A percentile compares a stretch with the other conserved stretches of the same genome.
phyloP scores from a whole-genome alignment of 2,113 vertebrate genomes.

The Campylorhamphus procurvoides region DNA sequence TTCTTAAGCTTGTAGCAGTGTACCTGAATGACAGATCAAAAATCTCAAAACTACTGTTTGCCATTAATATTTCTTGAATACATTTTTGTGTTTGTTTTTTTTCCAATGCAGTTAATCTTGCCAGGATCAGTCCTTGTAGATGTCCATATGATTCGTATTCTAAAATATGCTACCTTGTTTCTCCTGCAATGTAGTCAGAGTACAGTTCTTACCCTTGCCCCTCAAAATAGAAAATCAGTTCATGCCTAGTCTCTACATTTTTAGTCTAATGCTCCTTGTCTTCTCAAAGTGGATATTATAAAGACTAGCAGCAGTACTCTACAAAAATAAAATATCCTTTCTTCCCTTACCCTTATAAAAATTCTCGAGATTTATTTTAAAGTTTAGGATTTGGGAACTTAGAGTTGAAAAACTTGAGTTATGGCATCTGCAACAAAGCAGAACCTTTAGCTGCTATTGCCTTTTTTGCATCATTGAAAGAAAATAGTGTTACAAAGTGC shows the following conservation, averaged over 20 bases:
- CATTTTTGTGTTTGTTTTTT: neutral
- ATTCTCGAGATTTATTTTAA: neutral
- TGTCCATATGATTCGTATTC: neutral
- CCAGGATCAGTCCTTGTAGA: neutral
- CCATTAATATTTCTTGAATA: neutral
- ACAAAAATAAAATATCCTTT: neutral
- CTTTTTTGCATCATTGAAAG: neutral
- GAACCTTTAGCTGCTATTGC: fast-evolving
- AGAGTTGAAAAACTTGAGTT: neutral
- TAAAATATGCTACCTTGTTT: constrained; percentile 29
- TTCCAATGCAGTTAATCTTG: neutral
- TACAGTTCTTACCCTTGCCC: neutral
- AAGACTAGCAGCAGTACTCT: neutral
- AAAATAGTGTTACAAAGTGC: neutral
- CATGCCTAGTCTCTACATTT: neutral
- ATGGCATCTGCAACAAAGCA: fast-evolving
- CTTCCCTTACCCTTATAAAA: neutral
- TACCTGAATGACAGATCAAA: constrained; percentile 15
- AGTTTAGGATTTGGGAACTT: neutral
- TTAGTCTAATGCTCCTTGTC: neutral
- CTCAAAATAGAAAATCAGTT: neutral
- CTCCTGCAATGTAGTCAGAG: neutral
- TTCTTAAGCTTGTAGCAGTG: neutral
- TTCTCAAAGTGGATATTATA: neutral
- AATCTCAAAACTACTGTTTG: neutral